phyloP scores from a whole-genome alignment of 2,888 invertebrate genomes.

The Volucella inanis region DNA sequence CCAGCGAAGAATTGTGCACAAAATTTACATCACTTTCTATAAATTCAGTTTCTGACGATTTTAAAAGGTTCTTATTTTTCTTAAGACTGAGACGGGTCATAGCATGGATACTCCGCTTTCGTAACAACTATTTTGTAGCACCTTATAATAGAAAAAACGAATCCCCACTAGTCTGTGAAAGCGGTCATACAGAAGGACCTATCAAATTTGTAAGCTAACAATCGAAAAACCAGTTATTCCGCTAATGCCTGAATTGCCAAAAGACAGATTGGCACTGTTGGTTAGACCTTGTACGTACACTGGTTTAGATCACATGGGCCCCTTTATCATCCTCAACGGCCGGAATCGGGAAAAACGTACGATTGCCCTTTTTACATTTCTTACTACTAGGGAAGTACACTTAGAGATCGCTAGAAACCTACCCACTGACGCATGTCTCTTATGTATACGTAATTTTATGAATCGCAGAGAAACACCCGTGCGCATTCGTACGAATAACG shows the following conservation, averaged over 20 bases:
- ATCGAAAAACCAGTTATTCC: conserved; percentile 19
- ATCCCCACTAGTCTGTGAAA: too few species aligned
- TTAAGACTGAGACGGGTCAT: conserved; percentile 22
- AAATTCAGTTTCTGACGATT: not conserved
- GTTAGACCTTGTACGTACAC: not conserved
- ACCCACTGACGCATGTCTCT: conserved; percentile 16
- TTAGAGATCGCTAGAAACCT: conserved; percentile 33
- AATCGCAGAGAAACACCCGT: conserved; percentile 24
- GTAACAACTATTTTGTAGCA: too few species aligned
- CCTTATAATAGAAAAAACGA: too few species aligned
- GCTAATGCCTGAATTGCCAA: conserved; percentile 50
- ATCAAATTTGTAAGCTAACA: conserved; percentile 25
- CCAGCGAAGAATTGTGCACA: conserved; percentile 22
- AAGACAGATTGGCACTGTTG: conserved; percentile 24
- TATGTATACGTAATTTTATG: conserved; percentile 39
- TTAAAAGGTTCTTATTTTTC: conserved; percentile 28
- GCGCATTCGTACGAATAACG: conserved; percentile 8
- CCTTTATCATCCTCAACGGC: conserved; percentile 33
- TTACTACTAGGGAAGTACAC: conserved; percentile 36
- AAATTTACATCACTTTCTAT: not conserved
- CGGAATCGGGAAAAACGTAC: conserved; percentile 49
- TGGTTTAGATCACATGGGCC: conserved; percentile 50
- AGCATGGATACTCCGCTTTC: conserved; percentile 31
- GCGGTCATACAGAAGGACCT: not conserved
- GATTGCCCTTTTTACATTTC: conserved; percentile 48